Evolutionary conservation across 2,113 vertebrate genomes (phyloP).

Genomic region (Thymallus thymallus): DNA sequence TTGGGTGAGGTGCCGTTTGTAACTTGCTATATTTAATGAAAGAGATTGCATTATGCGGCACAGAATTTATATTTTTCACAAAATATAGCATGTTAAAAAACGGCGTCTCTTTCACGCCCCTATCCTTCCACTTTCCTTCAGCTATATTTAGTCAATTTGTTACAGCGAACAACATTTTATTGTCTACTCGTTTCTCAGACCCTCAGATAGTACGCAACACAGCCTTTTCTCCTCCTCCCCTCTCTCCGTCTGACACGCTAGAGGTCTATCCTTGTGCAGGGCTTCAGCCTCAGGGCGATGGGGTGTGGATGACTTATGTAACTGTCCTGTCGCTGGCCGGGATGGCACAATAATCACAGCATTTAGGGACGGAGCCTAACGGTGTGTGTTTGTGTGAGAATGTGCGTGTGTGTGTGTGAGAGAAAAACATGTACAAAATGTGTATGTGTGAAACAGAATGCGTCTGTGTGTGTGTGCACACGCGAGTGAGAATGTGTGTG

Average conservation of each 20-base stretch:
- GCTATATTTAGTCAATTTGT: neutral
- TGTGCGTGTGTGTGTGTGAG: too few species aligned
- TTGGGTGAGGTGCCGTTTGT: slow-evolving; percentile 4
- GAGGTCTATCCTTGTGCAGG: neutral
- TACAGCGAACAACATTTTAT: too few species aligned
- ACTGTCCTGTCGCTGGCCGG: slow-evolving; percentile 16
- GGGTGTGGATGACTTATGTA: slow-evolving; percentile 27
- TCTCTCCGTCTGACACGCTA: too few species aligned
- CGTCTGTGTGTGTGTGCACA: slow-evolving; percentile 3
- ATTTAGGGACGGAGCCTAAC: neutral
- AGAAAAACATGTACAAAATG: too few species aligned
- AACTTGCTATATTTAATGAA: slow-evolving; percentile 1
- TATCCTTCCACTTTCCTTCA: slow-evolving; percentile 6
- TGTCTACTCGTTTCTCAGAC: neutral
- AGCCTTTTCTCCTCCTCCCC: too few species aligned
- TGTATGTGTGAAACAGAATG: neutral
- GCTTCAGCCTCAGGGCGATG: neutral
- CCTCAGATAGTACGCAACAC: neutral
- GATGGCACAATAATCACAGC: neutral
- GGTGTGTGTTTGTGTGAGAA: neutral
- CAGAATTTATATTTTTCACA: too few species aligned
- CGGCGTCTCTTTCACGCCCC: neutral
- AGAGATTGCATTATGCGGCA: too few species aligned
- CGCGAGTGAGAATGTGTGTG: neutral
- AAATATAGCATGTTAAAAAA: too few species aligned